Evolutionary conservation across 2,797 vertebrate genomes (phyloP).

Genomic region (Netta rufina): DNA sequence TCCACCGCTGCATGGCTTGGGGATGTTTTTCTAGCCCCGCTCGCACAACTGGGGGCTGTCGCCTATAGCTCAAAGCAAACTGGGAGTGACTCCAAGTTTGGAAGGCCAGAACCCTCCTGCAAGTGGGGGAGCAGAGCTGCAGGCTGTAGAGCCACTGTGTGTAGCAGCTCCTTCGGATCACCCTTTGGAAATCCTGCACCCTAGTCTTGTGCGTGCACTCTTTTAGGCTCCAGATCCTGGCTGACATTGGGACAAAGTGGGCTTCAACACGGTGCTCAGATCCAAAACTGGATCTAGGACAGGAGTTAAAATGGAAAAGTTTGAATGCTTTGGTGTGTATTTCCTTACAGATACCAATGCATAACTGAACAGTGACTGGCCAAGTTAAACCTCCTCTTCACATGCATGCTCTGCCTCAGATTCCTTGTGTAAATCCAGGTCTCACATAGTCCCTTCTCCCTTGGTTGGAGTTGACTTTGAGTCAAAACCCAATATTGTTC

Average conservation of each 20-base stretch:
- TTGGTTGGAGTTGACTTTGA: background rate
- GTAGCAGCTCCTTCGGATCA: background rate
- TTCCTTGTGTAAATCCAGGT: background rate
- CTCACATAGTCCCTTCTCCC: background rate
- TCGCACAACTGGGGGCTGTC: slow-evolving; percentile 13
- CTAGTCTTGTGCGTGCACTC: accelerated
- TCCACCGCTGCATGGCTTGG: background rate
- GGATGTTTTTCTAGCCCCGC: slow-evolving; percentile 21
- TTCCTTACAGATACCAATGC: background rate
- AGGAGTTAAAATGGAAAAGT: background rate
- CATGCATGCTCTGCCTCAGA: background rate
- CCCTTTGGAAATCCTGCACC: background rate
- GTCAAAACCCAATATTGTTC: background rate
- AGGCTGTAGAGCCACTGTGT: accelerated
- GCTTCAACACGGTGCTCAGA: background rate
- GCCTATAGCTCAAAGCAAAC: background rate
- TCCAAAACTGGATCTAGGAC: background rate
- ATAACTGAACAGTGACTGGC: background rate
- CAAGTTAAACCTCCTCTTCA: background rate
- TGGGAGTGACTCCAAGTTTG: background rate
- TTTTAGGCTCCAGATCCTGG: background rate
- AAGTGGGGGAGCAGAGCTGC: background rate
- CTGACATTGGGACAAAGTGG: background rate
- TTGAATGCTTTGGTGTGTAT: background rate
- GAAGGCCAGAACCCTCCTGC: background rate